These are phyloP conservation scores for Sphyrna mokarran DNA, from an alignment of 2,113 vertebrate genomes.

Conservation along the genomic window DNA sequence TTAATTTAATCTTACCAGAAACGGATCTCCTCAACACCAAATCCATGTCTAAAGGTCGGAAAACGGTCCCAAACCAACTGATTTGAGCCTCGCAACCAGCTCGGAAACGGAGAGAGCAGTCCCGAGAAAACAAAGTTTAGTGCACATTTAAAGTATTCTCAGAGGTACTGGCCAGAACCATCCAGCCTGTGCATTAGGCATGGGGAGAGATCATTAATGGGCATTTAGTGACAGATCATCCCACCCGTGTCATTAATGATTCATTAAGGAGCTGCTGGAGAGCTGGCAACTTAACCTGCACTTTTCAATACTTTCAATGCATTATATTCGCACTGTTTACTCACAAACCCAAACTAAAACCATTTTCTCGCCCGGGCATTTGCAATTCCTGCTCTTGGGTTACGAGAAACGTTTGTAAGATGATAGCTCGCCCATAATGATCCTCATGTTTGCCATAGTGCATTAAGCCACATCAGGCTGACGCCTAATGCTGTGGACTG, in stretches of 20 bases:
- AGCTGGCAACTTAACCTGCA: constrained; percentile 60
- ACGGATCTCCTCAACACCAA: constrained; percentile 85
- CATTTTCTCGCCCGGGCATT: constrained; percentile 67
- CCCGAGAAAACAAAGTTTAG: constrained; percentile 88
- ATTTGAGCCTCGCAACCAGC: constrained; percentile 61
- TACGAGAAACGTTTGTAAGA: constrained; percentile 81
- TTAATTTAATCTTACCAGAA: constrained; percentile 71
- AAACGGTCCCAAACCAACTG: constrained; percentile 56
- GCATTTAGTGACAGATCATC: constrained; percentile 95
- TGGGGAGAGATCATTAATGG: constrained; percentile 89
- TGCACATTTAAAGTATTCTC: constrained; percentile 83
- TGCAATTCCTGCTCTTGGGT: constrained; percentile 71
- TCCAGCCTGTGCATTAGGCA: constrained; percentile 80
- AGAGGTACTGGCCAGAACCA: constrained; percentile 74
- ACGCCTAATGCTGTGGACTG: constrained; percentile 45
- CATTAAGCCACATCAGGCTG: constrained; percentile 48
- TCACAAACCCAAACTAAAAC: constrained; percentile 48
- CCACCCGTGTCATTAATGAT: constrained; percentile 93
- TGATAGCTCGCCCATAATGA: constrained; percentile 51
- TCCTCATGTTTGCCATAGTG: constrained; percentile 48
- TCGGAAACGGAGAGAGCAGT: constrained; percentile 55
- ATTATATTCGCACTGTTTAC: constrained; percentile 44
- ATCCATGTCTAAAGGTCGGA: constrained; percentile 68
- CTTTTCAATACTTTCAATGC: constrained; percentile 38
- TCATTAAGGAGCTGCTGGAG: constrained; percentile 73